Base-by-base conservation (phyloP, 2,797 vertebrate species). In the Gymnothorax reevesii region DNA sequence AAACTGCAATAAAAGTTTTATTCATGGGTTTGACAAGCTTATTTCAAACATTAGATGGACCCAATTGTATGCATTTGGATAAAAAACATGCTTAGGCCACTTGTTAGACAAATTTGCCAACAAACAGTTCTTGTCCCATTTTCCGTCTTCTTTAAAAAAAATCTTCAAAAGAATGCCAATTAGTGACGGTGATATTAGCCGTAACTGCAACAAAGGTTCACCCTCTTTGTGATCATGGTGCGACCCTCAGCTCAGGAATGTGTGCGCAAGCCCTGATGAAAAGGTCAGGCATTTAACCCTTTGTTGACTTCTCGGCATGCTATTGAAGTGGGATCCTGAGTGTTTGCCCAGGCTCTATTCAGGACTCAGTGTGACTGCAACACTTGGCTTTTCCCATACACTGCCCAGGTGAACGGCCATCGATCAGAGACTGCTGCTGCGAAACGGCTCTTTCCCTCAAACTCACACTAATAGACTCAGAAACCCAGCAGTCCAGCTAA, bases 231-330 rank as follows among this genome's bases (percentile, higher is more conserved):
- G 75, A 54, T 54, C 4, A 12, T 17, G 75, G 75, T 20, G 75
- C 42, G n/a, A 49, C 75, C 49, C 49, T 79, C 49, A 7, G 64
- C 85, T 86, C 57, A n/a, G 79, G 85, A 86, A 86, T 86, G 85
- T n/a, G 77, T 86, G 52, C 27, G 17, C 42, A 7, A 82, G 55
- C 77, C 22, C 49, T 15, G 10, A 82, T 33, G 27, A 71, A 71
- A 82, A 86, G 79, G 79, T 86, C 85, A 86, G 85, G 60, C 42
- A n/a, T 86, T 80, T 80, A 64, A 27, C 73, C 73, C 75, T 64
- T 62, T 64, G 42, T 80, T 64, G 60, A 42, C 73, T 7, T 20
- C 25, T 60, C 73, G 10, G 73, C 77, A 64, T 15, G 55, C 42
- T 77, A 64, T 55, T 86, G 59, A 86, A 10, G 55, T 33, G 59